Conservation (phyloP, 2,888 invertebrate species). For the Cacoxenus indagator region DNA sequence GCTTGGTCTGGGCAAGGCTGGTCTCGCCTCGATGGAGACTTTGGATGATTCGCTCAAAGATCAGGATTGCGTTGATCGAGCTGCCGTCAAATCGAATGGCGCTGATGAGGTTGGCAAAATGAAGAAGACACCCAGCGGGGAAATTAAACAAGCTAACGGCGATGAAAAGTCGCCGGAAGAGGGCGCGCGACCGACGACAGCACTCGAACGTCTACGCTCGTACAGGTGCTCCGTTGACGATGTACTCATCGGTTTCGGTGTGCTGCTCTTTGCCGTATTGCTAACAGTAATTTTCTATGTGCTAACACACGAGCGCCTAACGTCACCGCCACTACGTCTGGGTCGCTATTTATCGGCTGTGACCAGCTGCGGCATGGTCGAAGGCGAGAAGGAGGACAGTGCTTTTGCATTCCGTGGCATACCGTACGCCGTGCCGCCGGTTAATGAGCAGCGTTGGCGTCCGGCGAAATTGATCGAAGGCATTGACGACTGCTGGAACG, state of each 20-base stretch:
- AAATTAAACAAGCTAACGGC: conserved; percentile 67
- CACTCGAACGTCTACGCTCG: conserved; percentile 75
- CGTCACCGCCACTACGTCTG: conserved; percentile 77
- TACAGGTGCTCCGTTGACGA: conserved; percentile 79
- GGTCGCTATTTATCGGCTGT: conserved; percentile 81
- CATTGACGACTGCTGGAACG: conserved; percentile 85
- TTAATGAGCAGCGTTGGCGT: conserved; percentile 79
- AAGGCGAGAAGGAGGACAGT: conserved; percentile 84
- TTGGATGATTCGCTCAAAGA: conserved; percentile 80
- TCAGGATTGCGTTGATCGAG: conserved; percentile 74
- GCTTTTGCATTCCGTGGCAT: conserved; percentile 86
- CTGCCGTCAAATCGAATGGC: conserved; percentile 72
- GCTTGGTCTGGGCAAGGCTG: conserved; percentile 75
- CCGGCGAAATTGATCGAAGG: conserved; percentile 78
- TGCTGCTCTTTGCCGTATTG: conserved; percentile 75
- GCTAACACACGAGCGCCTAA: conserved; percentile 74
- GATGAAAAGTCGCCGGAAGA: conserved; percentile 67
- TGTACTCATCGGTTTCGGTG: conserved; percentile 74
- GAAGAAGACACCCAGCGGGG: conserved; percentile 68
- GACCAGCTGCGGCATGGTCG: conserved; percentile 83
- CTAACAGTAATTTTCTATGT: conserved; percentile 77
- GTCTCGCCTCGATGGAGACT: conserved; percentile 86
- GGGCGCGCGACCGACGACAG: conserved; percentile 67
- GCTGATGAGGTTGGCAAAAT: conserved; percentile 81
- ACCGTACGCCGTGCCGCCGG: conserved; percentile 84